phyloP scores from a whole-genome alignment of 2,888 invertebrate species.

The Rhabditoides inermis region DNA sequence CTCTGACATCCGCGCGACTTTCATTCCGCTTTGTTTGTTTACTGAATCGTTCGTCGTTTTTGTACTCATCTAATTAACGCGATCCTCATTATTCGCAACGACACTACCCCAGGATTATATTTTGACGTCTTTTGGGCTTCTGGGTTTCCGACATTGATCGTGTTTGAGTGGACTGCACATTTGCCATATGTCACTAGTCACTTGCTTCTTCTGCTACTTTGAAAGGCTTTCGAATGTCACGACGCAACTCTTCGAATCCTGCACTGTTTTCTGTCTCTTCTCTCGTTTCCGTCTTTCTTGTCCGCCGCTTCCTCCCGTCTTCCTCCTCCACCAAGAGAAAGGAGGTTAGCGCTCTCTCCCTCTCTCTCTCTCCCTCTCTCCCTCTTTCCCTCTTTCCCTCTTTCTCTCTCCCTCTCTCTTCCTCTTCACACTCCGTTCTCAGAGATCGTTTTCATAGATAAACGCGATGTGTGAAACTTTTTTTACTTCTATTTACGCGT shows the following conservation, averaged over 20 bases:
- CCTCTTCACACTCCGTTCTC: not conserved
- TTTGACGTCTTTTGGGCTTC: not conserved
- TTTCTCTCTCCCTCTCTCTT: not conserved
- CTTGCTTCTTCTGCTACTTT: too few relatives aligned
- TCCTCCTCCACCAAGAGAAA: not conserved
- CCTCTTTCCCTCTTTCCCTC: conserved; percentile 3
- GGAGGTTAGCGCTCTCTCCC: too few relatives aligned
- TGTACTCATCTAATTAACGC: conserved; percentile 1
- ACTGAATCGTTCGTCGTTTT: not conserved
- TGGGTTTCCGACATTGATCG: too few relatives aligned
- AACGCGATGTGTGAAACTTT: not conserved
- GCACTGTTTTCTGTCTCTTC: not conserved
- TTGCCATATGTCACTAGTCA: too few relatives aligned
- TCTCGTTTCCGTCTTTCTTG: not conserved
- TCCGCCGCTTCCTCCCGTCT: not conserved
- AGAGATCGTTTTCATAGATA: not conserved
- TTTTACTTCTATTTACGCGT: not conserved
- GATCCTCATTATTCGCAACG: conserved; percentile 1
- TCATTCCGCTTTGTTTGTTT: not conserved
- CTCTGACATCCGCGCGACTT: conserved; percentile 1
- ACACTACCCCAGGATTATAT: not conserved
- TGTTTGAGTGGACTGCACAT: too few relatives aligned
- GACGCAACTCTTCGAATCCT: too few relatives aligned
- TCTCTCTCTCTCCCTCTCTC: conserved; percentile 5
- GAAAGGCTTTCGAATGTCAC: too few relatives aligned